A percentile compares a stretch with the other conserved stretches of the same genome.
Evolutionary conservation across 1,140 invertebrate species (phyloP).

Genomic region (Drosophila carrolli): DNA sequence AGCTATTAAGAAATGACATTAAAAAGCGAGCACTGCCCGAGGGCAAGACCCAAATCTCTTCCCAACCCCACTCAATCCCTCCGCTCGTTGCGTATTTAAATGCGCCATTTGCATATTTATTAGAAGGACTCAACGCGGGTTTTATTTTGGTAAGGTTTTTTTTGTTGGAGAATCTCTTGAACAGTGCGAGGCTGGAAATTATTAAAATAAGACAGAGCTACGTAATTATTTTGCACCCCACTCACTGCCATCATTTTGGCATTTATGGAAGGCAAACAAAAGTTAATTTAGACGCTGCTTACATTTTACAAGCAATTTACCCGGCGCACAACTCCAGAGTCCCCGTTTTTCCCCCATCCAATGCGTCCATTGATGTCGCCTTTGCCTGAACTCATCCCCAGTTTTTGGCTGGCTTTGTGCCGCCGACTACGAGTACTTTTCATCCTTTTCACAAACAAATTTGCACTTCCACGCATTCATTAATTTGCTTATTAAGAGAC

Average conservation of each 20-base stretch:
- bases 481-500: conserved; percentile 70
- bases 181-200: conserved; percentile 46
- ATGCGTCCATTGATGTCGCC: conserved; percentile 51
- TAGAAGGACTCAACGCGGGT: conserved; percentile 50
- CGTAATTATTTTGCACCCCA: conserved; percentile 70
- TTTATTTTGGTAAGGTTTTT: conserved; percentile 11
- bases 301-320: conserved; percentile 83
- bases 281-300: conserved; percentile 83
- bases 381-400: conserved; percentile 21
- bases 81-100: conserved; percentile 64
- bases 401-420: conserved; percentile 35
- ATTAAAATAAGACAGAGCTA: conserved; percentile 78
- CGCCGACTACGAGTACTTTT: conserved; percentile 40
- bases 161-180: conserved; percentile 24
- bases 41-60: background rate
- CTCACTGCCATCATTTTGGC: conserved; percentile 4
- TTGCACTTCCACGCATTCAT: conserved; percentile 78
- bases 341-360: background rate
- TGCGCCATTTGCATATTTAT: conserved; percentile 84
- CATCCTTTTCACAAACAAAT: conserved; percentile 73
- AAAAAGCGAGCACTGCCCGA: conserved; percentile 57
- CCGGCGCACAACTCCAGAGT: conserved; percentile 11
- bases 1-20: conserved; percentile 82
- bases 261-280: conserved; percentile 82
- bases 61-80: background rate